A percentile compares a stretch with the other conserved stretches of the same genome.
Evolutionary conservation across 2,113 vertebrate genomes (phyloP).

Genomic region (Rhineura floridana): DNA sequence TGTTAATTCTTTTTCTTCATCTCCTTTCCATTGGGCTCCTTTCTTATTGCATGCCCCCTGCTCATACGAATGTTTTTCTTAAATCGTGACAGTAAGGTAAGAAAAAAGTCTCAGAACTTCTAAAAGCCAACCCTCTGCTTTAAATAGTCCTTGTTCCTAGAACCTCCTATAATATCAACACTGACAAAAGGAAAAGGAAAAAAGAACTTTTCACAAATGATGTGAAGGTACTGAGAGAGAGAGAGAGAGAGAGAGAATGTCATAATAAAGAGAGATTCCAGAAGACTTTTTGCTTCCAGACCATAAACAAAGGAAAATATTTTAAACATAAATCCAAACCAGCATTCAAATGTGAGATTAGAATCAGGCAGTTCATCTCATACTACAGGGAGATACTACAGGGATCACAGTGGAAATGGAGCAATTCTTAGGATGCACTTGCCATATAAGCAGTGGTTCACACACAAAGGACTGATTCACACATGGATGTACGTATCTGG

Average conservation of each 20-base stretch:
- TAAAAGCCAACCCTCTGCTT: constrained; percentile 20
- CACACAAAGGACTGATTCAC: background rate
- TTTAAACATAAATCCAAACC: constrained; percentile 50
- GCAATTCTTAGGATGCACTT: constrained; percentile 56
- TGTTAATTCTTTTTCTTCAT: constrained; percentile 6
- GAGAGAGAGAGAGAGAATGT: constrained; percentile 40
- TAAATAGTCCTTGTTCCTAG: constrained; percentile 41
- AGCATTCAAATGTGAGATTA: constrained; percentile 54
- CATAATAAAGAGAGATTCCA: constrained; percentile 55
- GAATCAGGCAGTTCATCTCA: constrained; percentile 52
- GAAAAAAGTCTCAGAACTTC: constrained; percentile 52
- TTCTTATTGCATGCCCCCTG: constrained; percentile 25
- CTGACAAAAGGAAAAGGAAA: constrained; percentile 24
- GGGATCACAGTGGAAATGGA: constrained; percentile 27
- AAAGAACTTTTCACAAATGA: constrained; percentile 39
- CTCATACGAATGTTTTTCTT: constrained; percentile 33
- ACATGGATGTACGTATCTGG: background rate
- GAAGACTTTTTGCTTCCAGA: constrained; percentile 47
- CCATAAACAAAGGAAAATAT: constrained; percentile 12
- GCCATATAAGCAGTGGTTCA: background rate
- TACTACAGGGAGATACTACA: constrained; percentile 49
- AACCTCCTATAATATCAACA: constrained; percentile 38
- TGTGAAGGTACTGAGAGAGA: constrained; percentile 19
- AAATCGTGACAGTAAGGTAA: constrained; percentile 40
- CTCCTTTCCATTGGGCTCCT: constrained; percentile 44